Base-by-base conservation (phyloP, 2,797 vertebrate species). In the Epinephelus awoara region DNA sequence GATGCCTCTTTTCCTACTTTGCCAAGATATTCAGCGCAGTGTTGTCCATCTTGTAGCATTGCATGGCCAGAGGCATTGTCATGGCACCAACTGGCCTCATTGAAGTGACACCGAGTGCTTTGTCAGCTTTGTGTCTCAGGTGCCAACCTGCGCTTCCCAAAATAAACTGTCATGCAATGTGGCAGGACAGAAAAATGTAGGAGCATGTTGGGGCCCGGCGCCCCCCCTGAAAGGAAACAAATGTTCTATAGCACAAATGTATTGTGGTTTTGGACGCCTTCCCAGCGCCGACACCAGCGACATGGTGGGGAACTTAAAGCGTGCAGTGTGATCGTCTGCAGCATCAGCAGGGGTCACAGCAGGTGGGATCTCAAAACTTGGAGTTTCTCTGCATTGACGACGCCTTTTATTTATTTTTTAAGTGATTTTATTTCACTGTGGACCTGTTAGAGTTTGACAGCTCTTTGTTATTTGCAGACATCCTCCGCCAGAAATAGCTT, bases 51-150 rank as follows among this genome's bases (percentile, higher is more conserved):
- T 89, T 83, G 85, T 74, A 71, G 79, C 75, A 55, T 29, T 77
- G 82, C 79, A 72, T 46, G 81, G 84, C 89, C 88, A 77, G 79
- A 81, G 86, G 84, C 83, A 56, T 80, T 88, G 88, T 88, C 79
- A 80, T 62, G 63, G 85, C 83, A 82, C 87, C 85, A 84, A 89
- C 81, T 83, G 87, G 88, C 90, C 87, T 90, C 85, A 84, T 82
- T 86, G 83, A 85, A 90, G 88, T 90, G 87, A 88, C 88, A 85
- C 83, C 9, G 67, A 85, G 84, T 87, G 90, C 89, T 90, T 90
- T 91, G 92, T 92, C 91, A 92, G 92, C 90, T 89, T 71, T 82
- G 85, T 83, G 79, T 92, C 87, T 91, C 92, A 93, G 93, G 93
- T 93, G 92, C 91, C 90, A 91, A 88, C 80, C 79, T 83, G 83